Evolutionary conservation across 2,888 invertebrate species (phyloP), one percentile per base, ranked within the genome.

Genomic region (Lasioglossum marginatum): DNA sequence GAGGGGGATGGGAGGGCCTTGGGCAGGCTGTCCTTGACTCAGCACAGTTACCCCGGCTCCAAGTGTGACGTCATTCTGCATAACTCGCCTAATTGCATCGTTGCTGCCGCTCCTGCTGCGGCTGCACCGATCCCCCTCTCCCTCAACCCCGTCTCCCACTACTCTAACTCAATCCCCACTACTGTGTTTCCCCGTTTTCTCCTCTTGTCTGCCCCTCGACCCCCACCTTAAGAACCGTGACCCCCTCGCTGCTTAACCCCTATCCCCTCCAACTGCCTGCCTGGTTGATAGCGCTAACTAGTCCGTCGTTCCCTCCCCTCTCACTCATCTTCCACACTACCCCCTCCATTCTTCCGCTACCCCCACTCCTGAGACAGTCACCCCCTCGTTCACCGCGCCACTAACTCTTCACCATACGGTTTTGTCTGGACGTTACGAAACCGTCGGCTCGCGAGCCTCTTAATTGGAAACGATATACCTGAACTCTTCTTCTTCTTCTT

Each of bases 81-180:
- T 95, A 95, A 95, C 95, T 95, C 94, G 94, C 93, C 95, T 95
- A 95, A 95, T 95, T 95, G 95, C 95, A 95, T 95, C 94, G 94
- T 93, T 92, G 93, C 93, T 92, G 92, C 91, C 88, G 92, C 92
- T 77, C 85, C 86, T 63, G 78, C 88, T 86, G 85, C 86, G 79
- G 74, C 79, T 66, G 89, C 80, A 73, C 85, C 85, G 77, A 84
- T 37, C 63, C 86, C 79, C 63, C 77, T 45, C 76, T 37, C 40
- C 78, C 6, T 37, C 75, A 1, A 16, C 10, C 12, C n/a, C 43
- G 78, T 66, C 60, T 71, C 79, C 63, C 78, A 23, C 72, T 63
- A 37, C 48, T 6, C 48, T 5, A 23, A 52, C 23, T 23, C 75
- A 60, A 48, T 60, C 27, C 60, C 60, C 60, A 52, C 60, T 27